phyloP scores from a whole-genome alignment of 2,113 vertebrate species.

The Brachypteracias leptosomus region DNA sequence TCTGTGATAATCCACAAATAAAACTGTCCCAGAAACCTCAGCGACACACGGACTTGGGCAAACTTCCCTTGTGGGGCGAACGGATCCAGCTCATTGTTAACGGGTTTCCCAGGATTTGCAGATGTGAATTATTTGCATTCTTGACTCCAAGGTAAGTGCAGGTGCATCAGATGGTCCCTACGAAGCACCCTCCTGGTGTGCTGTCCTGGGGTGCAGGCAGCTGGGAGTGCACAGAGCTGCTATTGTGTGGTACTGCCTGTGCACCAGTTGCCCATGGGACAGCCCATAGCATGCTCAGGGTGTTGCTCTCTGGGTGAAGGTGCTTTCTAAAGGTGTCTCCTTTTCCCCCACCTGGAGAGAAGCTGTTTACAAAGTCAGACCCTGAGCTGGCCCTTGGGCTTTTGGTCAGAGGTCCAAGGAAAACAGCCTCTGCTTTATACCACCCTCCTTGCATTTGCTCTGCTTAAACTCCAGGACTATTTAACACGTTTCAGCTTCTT shows the following conservation, averaged over 20 bases:
- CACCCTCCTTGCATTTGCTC: constrained; percentile 8
- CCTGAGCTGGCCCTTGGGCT: not conserved
- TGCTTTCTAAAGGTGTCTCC: not conserved
- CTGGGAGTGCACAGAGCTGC: constrained; percentile 43
- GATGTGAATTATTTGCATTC: constrained; percentile 73
- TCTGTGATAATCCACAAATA: not conserved
- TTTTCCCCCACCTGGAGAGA: not conserved
- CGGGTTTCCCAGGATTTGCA: constrained; percentile 57
- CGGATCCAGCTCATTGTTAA: not conserved
- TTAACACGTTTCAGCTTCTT: constrained; percentile 67
- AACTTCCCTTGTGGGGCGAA: not conserved
- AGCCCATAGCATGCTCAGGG: not conserved
- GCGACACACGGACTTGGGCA: accelerated
- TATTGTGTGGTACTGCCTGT: constrained; percentile 62
- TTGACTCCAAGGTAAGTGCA: constrained; percentile 68
- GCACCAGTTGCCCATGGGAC: not conserved
- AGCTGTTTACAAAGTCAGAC: not conserved
- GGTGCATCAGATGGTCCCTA: constrained; percentile 60
- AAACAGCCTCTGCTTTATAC: not conserved
- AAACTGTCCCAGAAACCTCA: not conserved
- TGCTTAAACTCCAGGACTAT: constrained; percentile 59
- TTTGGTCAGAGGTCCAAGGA: not conserved
- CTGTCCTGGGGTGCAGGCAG: not conserved
- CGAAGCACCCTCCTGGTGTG: not conserved
- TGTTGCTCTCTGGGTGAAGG: not conserved